Evolutionary conservation across 2,113 vertebrate species (phyloP), one percentile per base, ranked within the genome.

Genomic region (Leuciscus idus): DNA sequence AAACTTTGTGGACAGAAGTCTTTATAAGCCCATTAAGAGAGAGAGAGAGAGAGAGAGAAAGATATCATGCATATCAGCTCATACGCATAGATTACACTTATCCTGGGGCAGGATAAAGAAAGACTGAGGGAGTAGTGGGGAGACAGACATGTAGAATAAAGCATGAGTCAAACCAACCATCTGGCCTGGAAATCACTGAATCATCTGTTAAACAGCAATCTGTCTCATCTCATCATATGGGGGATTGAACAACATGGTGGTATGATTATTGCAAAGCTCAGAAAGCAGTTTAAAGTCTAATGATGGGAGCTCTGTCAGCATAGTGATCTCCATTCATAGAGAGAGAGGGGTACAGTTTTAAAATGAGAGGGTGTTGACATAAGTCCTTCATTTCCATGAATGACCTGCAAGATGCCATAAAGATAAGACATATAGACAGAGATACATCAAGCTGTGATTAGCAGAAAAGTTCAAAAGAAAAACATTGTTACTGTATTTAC

Each of bases 361-460:
- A 81, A 84, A 87, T 89, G 81, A 87, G 43, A 84, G 61, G 70
- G 86, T 89, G 86, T 46, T 84, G 86, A 86, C 78, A 86, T 80
- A 74, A 66, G 66, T 73, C 66, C 59, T 77, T 8, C 70, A 21
- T 85, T 83, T 64, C 66, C 74, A 52, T 68, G 66, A 75, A 81
- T 85, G 80, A 84, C 88, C 33, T 76, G 62, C 43, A 83, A 64
- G 74, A 85, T 73, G 46, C 43, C 61, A 73, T 7, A 52, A 48
- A 79, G 73, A 85, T 89, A 74, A 89, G 26, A 39, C 9, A 21
- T 39, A 84, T 26, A 78, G n/a, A 13, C 55, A 72, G 50, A 79
- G 52, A 62, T 79, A 26, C 39, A 85, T 19, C 36, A 75, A 68
- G 72, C 61, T 84, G 73, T 50, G 36, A 77, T 46, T 15, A 59